Conservation (phyloP, 2,888 invertebrate genomes). For the Bombyx huttoni region DNA sequence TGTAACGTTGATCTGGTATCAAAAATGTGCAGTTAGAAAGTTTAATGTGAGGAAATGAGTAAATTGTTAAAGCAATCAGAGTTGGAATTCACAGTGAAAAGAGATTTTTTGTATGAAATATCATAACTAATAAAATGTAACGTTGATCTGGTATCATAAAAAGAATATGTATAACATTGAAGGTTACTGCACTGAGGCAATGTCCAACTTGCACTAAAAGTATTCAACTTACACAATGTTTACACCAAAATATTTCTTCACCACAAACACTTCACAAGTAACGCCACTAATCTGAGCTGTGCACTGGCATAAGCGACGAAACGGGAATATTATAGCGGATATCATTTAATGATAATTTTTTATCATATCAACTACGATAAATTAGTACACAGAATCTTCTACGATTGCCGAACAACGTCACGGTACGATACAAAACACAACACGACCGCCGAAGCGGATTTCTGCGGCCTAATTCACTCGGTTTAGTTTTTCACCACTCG, state of each 20-base stretch:
- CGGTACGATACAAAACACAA: slow-evolving; percentile 42
- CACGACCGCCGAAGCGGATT: slow-evolving; percentile 16
- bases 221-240: slow-evolving; percentile 11
- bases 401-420: slow-evolving; percentile 51
- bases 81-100: too few species aligned
- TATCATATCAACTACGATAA: slow-evolving; percentile 45
- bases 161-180: neutral
- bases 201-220: neutral
- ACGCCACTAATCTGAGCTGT: neutral
- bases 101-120: too few species aligned
- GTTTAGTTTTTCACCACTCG: slow-evolving; percentile 7
- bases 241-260: slow-evolving; percentile 13
- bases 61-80: too few species aligned
- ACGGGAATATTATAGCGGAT: slow-evolving; percentile 18
- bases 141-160: neutral
- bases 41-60: too few species aligned
- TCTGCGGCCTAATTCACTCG: slow-evolving; percentile 19
- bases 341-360: slow-evolving; percentile 47
- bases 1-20: neutral
- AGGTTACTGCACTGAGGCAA: neutral
- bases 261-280: slow-evolving; percentile 13
- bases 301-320: neutral
- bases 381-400: slow-evolving; percentile 46
- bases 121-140: neutral
- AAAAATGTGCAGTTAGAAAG: too few species aligned